Evolutionary conservation across 2,888 invertebrate species (phyloP), one percentile per base, ranked within the genome.

Genomic region (Nomada fucata): DNA sequence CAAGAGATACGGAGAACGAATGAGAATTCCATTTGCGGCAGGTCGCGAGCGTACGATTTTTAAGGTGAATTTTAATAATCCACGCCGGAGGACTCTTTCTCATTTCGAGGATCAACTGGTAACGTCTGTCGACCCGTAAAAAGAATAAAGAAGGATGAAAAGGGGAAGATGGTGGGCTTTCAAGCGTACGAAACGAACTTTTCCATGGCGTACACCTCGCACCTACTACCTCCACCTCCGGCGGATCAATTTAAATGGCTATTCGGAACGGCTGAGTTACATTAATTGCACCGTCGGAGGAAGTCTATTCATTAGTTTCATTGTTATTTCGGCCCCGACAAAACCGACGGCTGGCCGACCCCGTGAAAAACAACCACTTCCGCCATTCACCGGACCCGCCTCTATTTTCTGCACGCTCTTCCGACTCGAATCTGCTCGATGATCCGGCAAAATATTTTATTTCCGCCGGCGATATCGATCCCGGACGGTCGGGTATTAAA

Each of bases 231-330:
- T 52, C 77, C 67, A 82, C 82, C 86, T 77, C 77, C 70, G 59
- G 4, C 53, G 52, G 73, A 69, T 68, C 76, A 86, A 85, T 88
- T 88, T 86, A 88, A 88, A 86, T 82, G 82, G 76, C 88, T 74
- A 86, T 88, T 88, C 86, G 79, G 79, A 64, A 68, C 79, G 79
- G 60, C 67, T 78, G 88, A 88, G 87, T 88, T 85, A 79, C 88
- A 85, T 88, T 88, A 88, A 88, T 88, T 84, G 83, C 79, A 71
- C 69, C 80, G 88, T 76, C 70, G 78, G 79, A 89, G 88, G 88
- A 88, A 89, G 88, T 88, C 81, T 87, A 89, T 88, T 88, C 88
- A 86, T 89, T 86, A 86, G 83, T 77, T 74, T 83, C 89, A 89
- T 88, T 88, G 88, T 88, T 83, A 83, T 83, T 87, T 83, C 76